phyloP scores from a whole-genome alignment of 1,140 invertebrate genomes.

The Sycophila sp. region DNA sequence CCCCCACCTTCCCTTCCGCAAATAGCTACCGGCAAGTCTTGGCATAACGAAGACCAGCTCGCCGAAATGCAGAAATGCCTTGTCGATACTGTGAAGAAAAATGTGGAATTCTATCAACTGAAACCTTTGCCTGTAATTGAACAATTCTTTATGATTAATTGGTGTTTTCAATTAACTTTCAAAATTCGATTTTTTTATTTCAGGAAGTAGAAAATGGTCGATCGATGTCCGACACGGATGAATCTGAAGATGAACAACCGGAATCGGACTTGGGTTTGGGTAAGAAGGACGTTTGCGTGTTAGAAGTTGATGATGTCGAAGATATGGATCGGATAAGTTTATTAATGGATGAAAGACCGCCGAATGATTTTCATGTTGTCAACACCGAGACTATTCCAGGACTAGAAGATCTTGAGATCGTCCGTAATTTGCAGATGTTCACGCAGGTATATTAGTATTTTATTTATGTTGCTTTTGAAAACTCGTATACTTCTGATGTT shows the following conservation, averaged over 20 bases:
- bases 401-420: conserved; percentile 73
- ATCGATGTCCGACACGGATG: conserved; percentile 72
- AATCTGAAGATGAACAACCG: conserved; percentile 78
- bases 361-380: conserved; percentile 84
- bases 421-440: conserved; percentile 88
- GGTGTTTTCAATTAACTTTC: neutral
- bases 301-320: conserved; percentile 89
- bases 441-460: conserved; percentile 71
- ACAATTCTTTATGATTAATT: too few species aligned
- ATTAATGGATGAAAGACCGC: conserved; percentile 80
- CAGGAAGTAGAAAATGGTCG: conserved; percentile 63
- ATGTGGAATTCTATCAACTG: conserved; percentile 76
- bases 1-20: conserved; percentile 77
- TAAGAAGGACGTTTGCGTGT: conserved; percentile 84
- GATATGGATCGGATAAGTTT: conserved; percentile 84
- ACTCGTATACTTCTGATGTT: too few species aligned
- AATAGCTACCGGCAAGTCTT: conserved; percentile 73
- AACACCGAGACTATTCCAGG: conserved; percentile 85
- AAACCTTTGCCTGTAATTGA: conserved; percentile 63
- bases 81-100: conserved; percentile 74
- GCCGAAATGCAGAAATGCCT: conserved; percentile 73
- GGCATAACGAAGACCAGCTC: conserved; percentile 72
- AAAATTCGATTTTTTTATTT: conserved; percentile 11
- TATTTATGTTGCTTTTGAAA: too few species aligned
- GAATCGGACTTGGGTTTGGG: conserved; percentile 81